Evolutionary conservation across 92 coral and sea anemone species (phyloP).

Genomic region (Pocillopora meandrina): DNA sequence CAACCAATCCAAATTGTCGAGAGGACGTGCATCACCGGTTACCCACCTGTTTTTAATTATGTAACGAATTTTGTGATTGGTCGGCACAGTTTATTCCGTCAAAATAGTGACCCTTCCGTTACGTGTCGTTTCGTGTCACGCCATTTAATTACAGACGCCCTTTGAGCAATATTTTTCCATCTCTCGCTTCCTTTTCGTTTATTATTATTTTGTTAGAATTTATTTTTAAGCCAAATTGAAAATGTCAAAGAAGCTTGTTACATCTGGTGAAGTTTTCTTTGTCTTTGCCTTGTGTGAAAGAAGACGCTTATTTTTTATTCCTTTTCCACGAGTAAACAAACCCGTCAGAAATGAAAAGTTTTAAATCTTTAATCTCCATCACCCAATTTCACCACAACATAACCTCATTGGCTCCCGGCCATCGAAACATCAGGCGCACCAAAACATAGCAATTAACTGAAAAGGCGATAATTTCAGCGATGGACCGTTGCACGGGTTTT

Average conservation of each 20-base stretch:
- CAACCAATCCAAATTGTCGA: conserved; percentile 52
- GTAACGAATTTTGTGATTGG: conserved; percentile 61
- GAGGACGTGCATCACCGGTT: conserved; percentile 26
- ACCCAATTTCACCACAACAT: not conserved
- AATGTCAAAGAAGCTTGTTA: not conserved
- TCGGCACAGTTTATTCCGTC: conserved; percentile 15
- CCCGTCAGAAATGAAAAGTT: conserved; percentile 18
- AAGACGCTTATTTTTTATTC: not conserved
- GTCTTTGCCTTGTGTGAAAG: not conserved
- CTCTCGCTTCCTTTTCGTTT: not conserved
- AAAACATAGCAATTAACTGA: not conserved
- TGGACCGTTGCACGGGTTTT: not conserved
- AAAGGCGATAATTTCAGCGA: not conserved
- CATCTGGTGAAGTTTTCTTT: not conserved
- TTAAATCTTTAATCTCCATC: conserved; percentile 40
- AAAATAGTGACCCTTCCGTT: not conserved
- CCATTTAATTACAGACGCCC: conserved; percentile 6
- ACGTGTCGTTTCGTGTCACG: conserved; percentile 32
- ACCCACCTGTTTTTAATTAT: conserved; percentile 69
- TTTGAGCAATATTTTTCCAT: not conserved
- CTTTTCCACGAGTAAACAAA: conserved; percentile 4
- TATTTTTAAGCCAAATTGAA: not conserved
- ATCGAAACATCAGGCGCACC: not conserved
- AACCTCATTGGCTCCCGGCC: not conserved
- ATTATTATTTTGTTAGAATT: no score